A percentile compares a stretch with the other conserved stretches of the same genome.
phyloP scores from a whole-genome alignment of 2,113 vertebrate genomes.

The Paralichthys olivaceus region DNA sequence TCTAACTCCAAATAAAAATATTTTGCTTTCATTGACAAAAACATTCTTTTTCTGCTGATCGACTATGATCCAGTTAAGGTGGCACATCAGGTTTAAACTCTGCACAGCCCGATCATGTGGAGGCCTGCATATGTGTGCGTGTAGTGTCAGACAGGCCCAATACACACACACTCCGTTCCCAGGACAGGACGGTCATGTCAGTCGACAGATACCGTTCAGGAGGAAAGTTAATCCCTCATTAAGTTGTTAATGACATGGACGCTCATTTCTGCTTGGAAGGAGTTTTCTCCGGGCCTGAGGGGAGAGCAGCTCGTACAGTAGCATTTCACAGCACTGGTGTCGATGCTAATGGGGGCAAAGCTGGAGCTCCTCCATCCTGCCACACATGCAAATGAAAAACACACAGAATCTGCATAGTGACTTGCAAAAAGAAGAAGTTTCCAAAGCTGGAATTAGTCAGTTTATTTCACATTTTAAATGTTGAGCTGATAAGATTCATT shows the following conservation, averaged over 20 bases:
- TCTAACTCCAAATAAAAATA: too few relatives aligned
- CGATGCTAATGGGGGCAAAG: slow-evolving; percentile 54
- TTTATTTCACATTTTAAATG: slow-evolving; percentile 21
- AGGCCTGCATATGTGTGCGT: background rate
- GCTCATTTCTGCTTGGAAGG: slow-evolving; percentile 5
- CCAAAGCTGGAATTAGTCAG: slow-evolving; percentile 22
- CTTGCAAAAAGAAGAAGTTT: background rate
- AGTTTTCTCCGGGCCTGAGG: slow-evolving; percentile 11
- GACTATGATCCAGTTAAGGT: too few relatives aligned
- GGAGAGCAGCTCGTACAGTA: slow-evolving; percentile 47
- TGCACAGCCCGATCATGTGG: background rate
- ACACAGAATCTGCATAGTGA: slow-evolving; percentile 45
- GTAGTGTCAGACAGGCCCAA: slow-evolving; percentile 69
- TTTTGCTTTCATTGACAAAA: too few relatives aligned
- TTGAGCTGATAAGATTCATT: slow-evolving; percentile 5
- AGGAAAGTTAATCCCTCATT: slow-evolving; percentile 74
- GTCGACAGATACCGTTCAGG: slow-evolving; percentile 25
- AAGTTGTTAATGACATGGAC: slow-evolving; percentile 66
- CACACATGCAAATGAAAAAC: slow-evolving; percentile 62
- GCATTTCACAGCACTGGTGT: slow-evolving; percentile 55
- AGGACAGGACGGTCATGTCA: background rate
- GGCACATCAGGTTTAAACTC: background rate
- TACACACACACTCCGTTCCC: slow-evolving; percentile 59
- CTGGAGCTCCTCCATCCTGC: background rate
- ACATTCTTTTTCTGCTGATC: too few relatives aligned